These are phyloP conservation scores for Cottus gobio DNA, from an alignment of 2,113 vertebrate species.

Conservation along the genomic window DNA sequence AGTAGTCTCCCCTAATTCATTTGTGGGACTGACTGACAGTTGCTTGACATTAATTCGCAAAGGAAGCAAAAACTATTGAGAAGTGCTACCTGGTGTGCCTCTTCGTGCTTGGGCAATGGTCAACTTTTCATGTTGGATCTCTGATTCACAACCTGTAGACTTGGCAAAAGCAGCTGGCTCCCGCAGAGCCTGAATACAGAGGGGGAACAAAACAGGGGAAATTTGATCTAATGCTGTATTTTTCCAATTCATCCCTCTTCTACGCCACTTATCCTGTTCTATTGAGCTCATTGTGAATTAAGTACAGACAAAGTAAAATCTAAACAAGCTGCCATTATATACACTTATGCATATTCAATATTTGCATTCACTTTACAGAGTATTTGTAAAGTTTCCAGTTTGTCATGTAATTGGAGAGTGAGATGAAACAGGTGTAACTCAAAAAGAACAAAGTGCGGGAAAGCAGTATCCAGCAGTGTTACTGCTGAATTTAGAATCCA, in stretches of 20 bases:
- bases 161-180: slow-evolving; percentile 90
- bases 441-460: not conserved
- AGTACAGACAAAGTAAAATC: not conserved
- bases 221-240: not conserved
- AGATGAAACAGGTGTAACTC: not conserved
- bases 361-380: not conserved
- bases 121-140: slow-evolving; percentile 88
- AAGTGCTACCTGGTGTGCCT: slow-evolving; percentile 91
- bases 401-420: not conserved
- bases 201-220: not conserved
- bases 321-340: not conserved
- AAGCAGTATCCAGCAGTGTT: not conserved
- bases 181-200: slow-evolving; percentile 84
- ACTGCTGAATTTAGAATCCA: not conserved
- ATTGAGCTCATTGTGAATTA: not conserved
- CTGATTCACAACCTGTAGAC: slow-evolving; percentile 86
- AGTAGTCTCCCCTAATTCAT: not conserved
- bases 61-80: not conserved
- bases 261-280: not conserved
- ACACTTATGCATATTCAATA: not conserved
- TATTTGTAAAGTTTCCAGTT: not conserved
- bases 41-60: not conserved
- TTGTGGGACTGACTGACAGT: not conserved
- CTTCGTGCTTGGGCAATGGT: slow-evolving; percentile 89
- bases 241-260: not conserved